phyloP scores from a whole-genome alignment of 1,140 invertebrate species.

The Drosophila arawakana region DNA sequence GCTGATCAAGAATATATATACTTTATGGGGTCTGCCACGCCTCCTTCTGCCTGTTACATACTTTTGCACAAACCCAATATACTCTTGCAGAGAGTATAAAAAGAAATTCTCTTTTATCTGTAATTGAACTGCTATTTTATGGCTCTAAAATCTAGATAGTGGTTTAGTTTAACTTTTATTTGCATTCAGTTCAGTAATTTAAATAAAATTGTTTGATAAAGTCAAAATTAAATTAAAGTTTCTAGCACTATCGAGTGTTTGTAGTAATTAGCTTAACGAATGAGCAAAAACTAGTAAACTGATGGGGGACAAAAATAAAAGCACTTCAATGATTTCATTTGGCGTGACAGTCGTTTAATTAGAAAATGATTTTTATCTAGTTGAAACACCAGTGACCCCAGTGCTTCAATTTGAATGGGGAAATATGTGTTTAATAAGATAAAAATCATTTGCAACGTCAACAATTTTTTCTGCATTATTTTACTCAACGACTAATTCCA shows the following conservation, averaged over 20 bases:
- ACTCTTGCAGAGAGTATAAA: too few relatives aligned
- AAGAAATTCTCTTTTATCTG: conserved; percentile 3
- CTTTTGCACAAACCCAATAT: too few relatives aligned
- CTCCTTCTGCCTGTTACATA: too few relatives aligned
- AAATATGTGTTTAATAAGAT: conserved; percentile 67
- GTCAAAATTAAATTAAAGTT: too few relatives aligned
- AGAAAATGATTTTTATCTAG: conserved; percentile 7
- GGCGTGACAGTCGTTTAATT: conserved; percentile 13
- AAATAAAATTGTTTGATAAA: neutral
- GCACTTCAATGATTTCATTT: conserved; percentile 13
- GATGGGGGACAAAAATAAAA: neutral
- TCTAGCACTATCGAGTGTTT: too few relatives aligned
- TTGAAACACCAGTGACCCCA: conserved; percentile 1
- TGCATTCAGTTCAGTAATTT: too few relatives aligned
- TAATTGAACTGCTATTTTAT: neutral
- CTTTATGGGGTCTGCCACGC: too few relatives aligned
- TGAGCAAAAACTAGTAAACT: neutral
- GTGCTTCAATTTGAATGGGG: conserved; percentile 13
- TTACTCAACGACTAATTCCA: conserved; percentile 57
- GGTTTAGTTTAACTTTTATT: too few relatives aligned
- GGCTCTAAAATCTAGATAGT: neutral
- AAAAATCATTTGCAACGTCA: conserved; percentile 57
- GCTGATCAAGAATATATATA: too few relatives aligned
- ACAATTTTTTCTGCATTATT: conserved; percentile 53
- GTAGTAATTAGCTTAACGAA: too few relatives aligned